These are phyloP conservation scores for Lepeophtheirus salmonis DNA, from an alignment of 1,140 invertebrate species.

Conservation along the genomic window DNA sequence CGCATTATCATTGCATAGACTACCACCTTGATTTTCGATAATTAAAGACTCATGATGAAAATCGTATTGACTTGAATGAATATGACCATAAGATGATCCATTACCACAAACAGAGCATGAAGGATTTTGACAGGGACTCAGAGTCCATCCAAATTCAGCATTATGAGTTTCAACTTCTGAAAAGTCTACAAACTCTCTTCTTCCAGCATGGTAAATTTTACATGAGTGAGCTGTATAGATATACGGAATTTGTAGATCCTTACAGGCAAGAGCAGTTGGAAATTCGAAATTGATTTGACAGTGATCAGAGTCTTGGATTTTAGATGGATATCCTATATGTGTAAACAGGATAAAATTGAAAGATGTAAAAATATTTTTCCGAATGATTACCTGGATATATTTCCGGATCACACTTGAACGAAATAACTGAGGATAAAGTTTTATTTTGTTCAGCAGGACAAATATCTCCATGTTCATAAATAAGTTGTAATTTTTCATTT, in stretches of 20 bases:
- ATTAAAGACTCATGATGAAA: not conserved
- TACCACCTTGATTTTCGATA: not conserved
- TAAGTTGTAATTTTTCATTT: too few species aligned
- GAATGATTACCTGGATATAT: too few species aligned
- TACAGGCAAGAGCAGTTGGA: not conserved
- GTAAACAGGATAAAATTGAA: too few species aligned
- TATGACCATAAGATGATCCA: not conserved
- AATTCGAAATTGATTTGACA: not conserved
- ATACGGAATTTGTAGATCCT: not conserved
- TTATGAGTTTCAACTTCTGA: too few species aligned
- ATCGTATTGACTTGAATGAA: not conserved
- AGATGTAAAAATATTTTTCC: too few species aligned
- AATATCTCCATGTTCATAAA: too few species aligned
- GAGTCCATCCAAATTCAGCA: too few species aligned
- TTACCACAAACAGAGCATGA: not conserved
- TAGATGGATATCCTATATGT: not conserved
- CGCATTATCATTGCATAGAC: not conserved
- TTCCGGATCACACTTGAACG: too few species aligned
- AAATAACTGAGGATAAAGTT: too few species aligned
- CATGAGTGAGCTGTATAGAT: not conserved
- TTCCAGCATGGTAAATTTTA: not conserved
- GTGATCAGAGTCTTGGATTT: not conserved
- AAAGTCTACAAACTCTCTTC: not conserved
- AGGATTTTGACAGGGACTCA: not conserved
- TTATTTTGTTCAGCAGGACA: too few species aligned